A percentile compares a stretch with the other conserved stretches of the same genome.
Evolutionary conservation across 1,140 invertebrate species (phyloP).

Genomic region (Hycleus phaleratus): DNA sequence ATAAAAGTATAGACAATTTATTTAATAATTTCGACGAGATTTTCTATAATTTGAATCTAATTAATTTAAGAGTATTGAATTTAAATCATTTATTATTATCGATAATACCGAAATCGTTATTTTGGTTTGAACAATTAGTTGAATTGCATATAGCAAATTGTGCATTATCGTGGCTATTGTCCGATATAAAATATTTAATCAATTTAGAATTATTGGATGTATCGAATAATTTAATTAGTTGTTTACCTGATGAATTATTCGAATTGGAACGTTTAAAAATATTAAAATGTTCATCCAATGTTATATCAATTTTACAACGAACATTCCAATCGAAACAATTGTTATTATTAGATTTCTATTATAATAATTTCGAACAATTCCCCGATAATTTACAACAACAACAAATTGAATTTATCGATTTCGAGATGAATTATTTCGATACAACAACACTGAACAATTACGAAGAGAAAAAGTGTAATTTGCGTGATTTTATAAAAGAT

Average conservation of each 20-base stretch:
- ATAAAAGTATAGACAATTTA: not conserved
- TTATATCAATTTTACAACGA: slow-evolving; percentile 1
- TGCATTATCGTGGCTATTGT: slow-evolving; percentile 9
- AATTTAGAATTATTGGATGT: slow-evolving; percentile 11
- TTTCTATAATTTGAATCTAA: not conserved
- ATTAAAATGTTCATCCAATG: slow-evolving; percentile 2
- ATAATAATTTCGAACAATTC: slow-evolving; percentile 7
- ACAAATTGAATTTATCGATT: slow-evolving; percentile 1
- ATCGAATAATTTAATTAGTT: slow-evolving; percentile 7
- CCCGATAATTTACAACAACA: not conserved
- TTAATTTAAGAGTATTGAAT: slow-evolving; percentile 1
- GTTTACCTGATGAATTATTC: slow-evolving; percentile 4
- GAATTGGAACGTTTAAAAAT: slow-evolving; percentile 3
- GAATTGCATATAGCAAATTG: slow-evolving; percentile 12
- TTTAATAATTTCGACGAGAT: not conserved
- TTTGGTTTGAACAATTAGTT: slow-evolving; percentile 5
- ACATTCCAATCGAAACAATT: not conserved
- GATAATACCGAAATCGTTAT: slow-evolving; percentile 7
- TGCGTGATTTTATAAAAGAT: not conserved
- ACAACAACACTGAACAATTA: not conserved
- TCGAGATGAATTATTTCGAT: slow-evolving; percentile 10
- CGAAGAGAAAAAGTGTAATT: not conserved
- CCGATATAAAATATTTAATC: slow-evolving; percentile 4
- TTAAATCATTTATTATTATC: slow-evolving; percentile 2
- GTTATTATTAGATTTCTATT: slow-evolving; percentile 8